Conservation (phyloP, 1,140 invertebrate species). For the Druon quercuslanigerum region DNA sequence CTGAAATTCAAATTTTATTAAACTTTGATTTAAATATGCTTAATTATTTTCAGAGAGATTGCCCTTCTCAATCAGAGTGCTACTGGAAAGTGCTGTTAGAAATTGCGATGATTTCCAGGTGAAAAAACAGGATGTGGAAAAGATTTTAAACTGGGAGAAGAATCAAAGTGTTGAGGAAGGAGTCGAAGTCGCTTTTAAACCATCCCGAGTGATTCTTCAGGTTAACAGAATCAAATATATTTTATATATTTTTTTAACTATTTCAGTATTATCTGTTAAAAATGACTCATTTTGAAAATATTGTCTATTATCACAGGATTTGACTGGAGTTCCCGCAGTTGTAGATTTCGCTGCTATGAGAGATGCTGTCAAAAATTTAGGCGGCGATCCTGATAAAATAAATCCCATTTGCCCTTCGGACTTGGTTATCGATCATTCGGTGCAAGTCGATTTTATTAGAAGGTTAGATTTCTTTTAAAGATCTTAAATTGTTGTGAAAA, state of each 20-base stretch:
- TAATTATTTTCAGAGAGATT: constrained; percentile 79
- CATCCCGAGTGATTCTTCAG: constrained; percentile 96
- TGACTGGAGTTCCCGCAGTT: constrained; percentile 97
- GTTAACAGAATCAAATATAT: constrained; percentile 70
- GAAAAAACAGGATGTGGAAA: constrained; percentile 89
- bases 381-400: constrained; percentile 93
- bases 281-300: background rate
- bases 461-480: constrained; percentile 78
- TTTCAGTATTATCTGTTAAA: background rate
- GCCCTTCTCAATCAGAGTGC: constrained; percentile 95
- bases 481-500: background rate
- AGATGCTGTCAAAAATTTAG: constrained; percentile 92
- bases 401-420: constrained; percentile 98
- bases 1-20: constrained; percentile 38
- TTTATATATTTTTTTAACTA: constrained; percentile 34
- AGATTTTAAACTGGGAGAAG: constrained; percentile 93
- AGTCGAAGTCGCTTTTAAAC: constrained; percentile 97
- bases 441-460: constrained; percentile 96
- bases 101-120: constrained; percentile 98
- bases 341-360: constrained; percentile 99
- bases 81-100: constrained; percentile 95
- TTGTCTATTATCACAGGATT: constrained; percentile 79
- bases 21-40: constrained; percentile 17
- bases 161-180: constrained; percentile 82
- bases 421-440: constrained; percentile 98